Base-by-base conservation (phyloP, 2,113 vertebrate genomes). In the Carollia perspicillata region DNA sequence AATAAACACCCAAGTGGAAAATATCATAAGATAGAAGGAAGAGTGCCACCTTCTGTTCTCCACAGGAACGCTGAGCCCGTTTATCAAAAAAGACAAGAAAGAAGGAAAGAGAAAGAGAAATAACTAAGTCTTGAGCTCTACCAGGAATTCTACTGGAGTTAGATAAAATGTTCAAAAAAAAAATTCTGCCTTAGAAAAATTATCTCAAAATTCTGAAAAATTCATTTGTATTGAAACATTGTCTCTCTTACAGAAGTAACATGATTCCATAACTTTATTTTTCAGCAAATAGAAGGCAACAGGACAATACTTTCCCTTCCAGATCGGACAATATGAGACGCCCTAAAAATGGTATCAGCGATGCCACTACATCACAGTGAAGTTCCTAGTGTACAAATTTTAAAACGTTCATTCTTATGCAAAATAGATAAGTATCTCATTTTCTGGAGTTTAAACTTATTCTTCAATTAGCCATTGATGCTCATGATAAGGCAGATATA, bases 41-140 rank as follows among this genome's bases (percentile, higher is more conserved):
- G 89, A 96, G 44, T 35, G 94, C 93, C 94, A 93, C 51, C 95
- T 96, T 93, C 93, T 95, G 95, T 87, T 87, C 35, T 65, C 4
- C 8, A 58, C 1, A 37, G 5, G 4, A 89, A 79, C 69, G 65
- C 60, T 16, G 10, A 8, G 30, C 72, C 8, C 6, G n/a, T 68
- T 89, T 28, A 53, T n/a, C 3, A 22, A 92, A 66, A 90, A 79
- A 33, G 14, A 58, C 26, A 17, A 30, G 53, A 44, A 7, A 40
- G 35, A 20, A 22, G 26, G 58, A 30, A 60, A 78, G 18, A 78
- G 10, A 79, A 40, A 51, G 23, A 8, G 72, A 92, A 75, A n/a
- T 23, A 51, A 55, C 0, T 30, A 30, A 74, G 53, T 42, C 49
- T 58, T 69, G 23, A 30, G 30, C 5, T 49, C 11, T 16, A 72